Evolutionary conservation across 2,797 vertebrate species (phyloP), one percentile per base, ranked within the genome.

Genomic region (Rhyacichthys aspro): DNA sequence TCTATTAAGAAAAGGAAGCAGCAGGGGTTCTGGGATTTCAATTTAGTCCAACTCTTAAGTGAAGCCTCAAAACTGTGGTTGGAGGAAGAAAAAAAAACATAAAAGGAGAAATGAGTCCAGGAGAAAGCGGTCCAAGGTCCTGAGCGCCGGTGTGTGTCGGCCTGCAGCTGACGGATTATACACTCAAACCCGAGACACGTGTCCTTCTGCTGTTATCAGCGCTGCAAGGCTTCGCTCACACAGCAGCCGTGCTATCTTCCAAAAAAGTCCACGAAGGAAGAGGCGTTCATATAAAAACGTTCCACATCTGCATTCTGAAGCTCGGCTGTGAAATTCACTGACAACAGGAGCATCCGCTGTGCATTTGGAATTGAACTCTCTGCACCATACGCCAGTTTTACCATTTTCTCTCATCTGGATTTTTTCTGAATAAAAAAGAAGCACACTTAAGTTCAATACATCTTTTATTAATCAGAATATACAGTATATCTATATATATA

Each of bases 111-210:
- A 12, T 23, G 9, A 49, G 28, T 34, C 47, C 47, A 48, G 46
- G 16, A 34, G 17, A 33, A 28, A 12, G 4, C 8, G 15, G 16
- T 56, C 54, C 54, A 36, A 18, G 23, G 28, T 56, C 23, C 23
- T 16, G 38, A 42, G 38, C 39, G 15, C 19, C 28, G 3, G 53
- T 15, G 39, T 55, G 41, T 43, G 19, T 19, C 3, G 16, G n/a
- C 15, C 43, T 45, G 43, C 43, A 45, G 43, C 43, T 45, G 17
- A 18, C 18, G 33, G 55, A 57, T 57, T 57, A 57, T 34, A 16
- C 11, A 7, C 32, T 37, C 43, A 43, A 38, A 34, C 41, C 41
- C n/a, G 10, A 9, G 39, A 28, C 39, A 16, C 19, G 7, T 15
- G 39, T 33, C 43, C 39, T 43, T 42, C 33, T 23, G 14, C 28